Evolutionary conservation across 2,113 vertebrate genomes (phyloP).

Genomic region (Melospiza georgiana): DNA sequence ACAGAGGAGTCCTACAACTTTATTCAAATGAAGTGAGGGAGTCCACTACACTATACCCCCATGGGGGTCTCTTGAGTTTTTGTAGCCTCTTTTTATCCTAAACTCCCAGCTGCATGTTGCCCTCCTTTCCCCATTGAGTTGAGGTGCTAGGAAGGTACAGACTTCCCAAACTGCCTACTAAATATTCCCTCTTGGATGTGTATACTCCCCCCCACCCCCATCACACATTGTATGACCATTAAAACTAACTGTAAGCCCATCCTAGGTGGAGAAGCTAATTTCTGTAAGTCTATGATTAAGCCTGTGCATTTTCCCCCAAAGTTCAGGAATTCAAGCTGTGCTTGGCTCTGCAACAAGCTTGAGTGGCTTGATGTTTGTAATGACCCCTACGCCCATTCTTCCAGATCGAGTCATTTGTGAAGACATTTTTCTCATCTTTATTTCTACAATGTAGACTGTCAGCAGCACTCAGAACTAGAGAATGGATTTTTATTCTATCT

Average conservation of each 20-base stretch:
- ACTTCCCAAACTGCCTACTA: neutral
- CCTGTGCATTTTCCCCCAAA: neutral
- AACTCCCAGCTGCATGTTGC: neutral
- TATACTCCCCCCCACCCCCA: neutral
- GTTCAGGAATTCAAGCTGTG: neutral
- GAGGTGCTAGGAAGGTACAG: neutral
- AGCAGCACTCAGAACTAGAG: neutral
- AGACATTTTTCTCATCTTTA: neutral
- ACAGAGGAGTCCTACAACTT: neutral
- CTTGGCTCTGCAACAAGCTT: neutral
- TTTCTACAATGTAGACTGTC: neutral
- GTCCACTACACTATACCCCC: neutral
- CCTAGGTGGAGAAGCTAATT: neutral
- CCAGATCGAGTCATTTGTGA: fast-evolving
- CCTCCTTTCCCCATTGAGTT: neutral
- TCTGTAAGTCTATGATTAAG: neutral
- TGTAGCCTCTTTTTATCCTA: neutral
- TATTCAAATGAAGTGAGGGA: neutral
- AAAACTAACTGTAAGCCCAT: neutral
- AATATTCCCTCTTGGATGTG: neutral
- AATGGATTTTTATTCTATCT: neutral
- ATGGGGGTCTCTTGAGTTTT: neutral
- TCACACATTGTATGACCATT: neutral
- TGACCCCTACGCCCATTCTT: neutral
- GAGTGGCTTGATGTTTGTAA: neutral